Evolutionary conservation across 2,113 vertebrate genomes (phyloP).

Genomic region (Apaloderma vittatum): DNA sequence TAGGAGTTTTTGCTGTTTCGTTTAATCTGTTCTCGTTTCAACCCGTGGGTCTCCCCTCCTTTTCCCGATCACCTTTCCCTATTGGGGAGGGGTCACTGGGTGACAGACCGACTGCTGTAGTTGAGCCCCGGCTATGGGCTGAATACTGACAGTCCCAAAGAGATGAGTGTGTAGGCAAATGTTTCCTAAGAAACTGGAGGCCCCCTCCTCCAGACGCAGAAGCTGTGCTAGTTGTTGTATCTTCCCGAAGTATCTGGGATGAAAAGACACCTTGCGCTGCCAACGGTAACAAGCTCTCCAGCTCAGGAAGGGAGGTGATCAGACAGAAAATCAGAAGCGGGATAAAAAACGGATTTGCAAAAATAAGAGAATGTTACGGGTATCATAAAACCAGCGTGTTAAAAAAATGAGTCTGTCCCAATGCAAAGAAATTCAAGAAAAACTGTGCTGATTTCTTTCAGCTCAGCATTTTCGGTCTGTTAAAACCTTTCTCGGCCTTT

Average conservation of each 20-base stretch:
- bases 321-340: neutral
- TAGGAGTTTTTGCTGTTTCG: too few species aligned
- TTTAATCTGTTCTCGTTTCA: too few species aligned
- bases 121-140: too few species aligned
- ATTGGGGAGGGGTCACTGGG: too few species aligned
- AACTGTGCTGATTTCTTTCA: neutral
- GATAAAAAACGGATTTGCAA: neutral
- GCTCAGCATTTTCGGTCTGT: neutral
- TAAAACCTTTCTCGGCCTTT: neutral
- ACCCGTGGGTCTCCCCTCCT: too few species aligned
- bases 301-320: neutral
- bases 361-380: neutral
- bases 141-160: too few species aligned
- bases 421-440: neutral
- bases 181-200: neutral
- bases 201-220: neutral
- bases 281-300: neutral
- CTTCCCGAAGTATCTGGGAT: neutral
- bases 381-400: neutral
- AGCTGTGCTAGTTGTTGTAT: neutral
- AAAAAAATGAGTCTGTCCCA: neutral
- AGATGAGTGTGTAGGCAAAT: neutral
- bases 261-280: neutral
- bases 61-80: too few species aligned
- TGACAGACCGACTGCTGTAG: too few species aligned